A percentile compares a stretch with the other conserved stretches of the same genome.
Evolutionary conservation across 2,888 invertebrate species (phyloP).

Genomic region (Amiota mariae): DNA sequence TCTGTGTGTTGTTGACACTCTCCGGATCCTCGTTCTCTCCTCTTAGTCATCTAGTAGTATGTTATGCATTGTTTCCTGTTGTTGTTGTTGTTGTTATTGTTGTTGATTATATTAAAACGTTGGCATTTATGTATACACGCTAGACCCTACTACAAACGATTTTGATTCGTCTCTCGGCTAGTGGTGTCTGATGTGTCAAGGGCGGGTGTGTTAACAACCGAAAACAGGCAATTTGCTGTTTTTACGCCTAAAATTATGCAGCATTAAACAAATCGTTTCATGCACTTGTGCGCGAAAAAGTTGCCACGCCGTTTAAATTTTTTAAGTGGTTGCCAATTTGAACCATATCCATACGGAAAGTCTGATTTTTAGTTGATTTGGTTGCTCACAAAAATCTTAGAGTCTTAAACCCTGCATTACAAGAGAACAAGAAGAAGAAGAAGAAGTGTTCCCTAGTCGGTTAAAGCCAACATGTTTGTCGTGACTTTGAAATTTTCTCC

Average conservation of each 20-base stretch:
- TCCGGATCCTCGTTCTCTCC: background rate
- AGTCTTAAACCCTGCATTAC: too few relatives aligned
- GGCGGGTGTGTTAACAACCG: slow-evolving; percentile 42
- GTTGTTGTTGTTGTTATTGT: slow-evolving; percentile 33
- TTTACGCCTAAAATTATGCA: slow-evolving; percentile 63
- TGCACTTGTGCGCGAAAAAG: slow-evolving; percentile 13
- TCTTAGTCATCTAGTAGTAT: background rate
- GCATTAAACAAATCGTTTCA: slow-evolving; percentile 52
- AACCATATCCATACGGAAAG: background rate
- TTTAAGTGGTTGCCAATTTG: background rate
- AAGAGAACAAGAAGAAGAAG: too few relatives aligned
- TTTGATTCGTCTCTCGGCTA: slow-evolving; percentile 47
- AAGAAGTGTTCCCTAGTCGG: too few relatives aligned
- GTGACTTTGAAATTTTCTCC: slow-evolving; percentile 11
- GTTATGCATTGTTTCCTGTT: slow-evolving; percentile 11
- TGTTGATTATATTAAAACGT: background rate
- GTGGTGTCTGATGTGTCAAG: slow-evolving; percentile 62
- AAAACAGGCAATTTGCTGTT: slow-evolving; percentile 56
- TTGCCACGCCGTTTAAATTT: slow-evolving; percentile 10
- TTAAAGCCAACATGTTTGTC: too few relatives aligned
- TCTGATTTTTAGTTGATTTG: too few relatives aligned
- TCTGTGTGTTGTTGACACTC: slow-evolving; percentile 4
- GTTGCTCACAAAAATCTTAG: too few relatives aligned
- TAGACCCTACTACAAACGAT: background rate
- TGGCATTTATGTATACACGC: slow-evolving; percentile 39